phyloP scores from a whole-genome alignment of 2,797 vertebrate genomes.

The Heterohyrax brucei region DNA sequence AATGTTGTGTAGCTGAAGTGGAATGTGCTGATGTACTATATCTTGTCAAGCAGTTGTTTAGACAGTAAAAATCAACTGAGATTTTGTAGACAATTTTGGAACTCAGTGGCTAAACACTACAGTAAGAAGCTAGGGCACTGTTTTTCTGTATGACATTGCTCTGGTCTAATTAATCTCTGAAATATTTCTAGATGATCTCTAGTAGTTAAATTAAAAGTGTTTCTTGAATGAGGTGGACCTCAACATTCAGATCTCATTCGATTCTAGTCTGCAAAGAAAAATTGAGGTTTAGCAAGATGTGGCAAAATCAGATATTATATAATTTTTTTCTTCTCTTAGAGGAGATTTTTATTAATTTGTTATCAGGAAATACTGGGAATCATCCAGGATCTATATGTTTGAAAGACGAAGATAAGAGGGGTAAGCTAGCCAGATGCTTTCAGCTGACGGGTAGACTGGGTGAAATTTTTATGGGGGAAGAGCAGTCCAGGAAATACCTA shows the following conservation, averaged over 20 bases:
- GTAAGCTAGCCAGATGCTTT: slow-evolving; percentile 48
- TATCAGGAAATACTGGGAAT: slow-evolving; percentile 38
- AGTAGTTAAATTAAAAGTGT: slow-evolving; percentile 66
- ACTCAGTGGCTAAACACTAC: slow-evolving; percentile 58
- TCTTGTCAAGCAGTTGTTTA: slow-evolving; percentile 17
- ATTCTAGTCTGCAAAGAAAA: slow-evolving; percentile 55
- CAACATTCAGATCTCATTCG: slow-evolving; percentile 36
- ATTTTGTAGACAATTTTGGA: slow-evolving; percentile 67
- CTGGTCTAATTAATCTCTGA: slow-evolving; percentile 59
- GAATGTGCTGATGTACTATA: background rate
- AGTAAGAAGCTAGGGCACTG: slow-evolving; percentile 38
- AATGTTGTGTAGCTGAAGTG: slow-evolving; percentile 61
- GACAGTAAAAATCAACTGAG: slow-evolving; percentile 54
- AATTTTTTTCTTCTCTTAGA: slow-evolving; percentile 12
- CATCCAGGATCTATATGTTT: slow-evolving; percentile 42
- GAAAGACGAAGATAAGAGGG: slow-evolving; percentile 52
- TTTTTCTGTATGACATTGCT: slow-evolving; percentile 37
- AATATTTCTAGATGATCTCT: slow-evolving; percentile 58
- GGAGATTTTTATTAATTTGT: slow-evolving; percentile 52
- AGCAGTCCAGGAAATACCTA: slow-evolving; percentile 42
- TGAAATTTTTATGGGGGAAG: slow-evolving; percentile 41
- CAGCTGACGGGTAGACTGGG: background rate
- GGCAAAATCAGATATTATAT: slow-evolving; percentile 52
- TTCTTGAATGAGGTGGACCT: slow-evolving; percentile 60
- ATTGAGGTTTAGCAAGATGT: slow-evolving; percentile 52